phyloP scores from a whole-genome alignment of 2,797 vertebrate genomes.

The Percopsis omiscomaycus region DNA sequence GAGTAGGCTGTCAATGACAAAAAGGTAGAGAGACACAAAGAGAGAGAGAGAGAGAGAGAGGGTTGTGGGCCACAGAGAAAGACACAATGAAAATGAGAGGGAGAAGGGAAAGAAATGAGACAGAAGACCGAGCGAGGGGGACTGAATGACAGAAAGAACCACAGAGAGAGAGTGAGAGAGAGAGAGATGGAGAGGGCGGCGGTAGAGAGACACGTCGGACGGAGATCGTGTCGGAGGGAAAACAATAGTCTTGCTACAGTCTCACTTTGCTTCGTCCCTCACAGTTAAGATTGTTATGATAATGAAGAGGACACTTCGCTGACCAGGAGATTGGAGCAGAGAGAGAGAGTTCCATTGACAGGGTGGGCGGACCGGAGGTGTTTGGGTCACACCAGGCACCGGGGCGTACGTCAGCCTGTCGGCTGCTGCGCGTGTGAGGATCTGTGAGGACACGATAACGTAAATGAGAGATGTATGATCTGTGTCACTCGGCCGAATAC shows the following conservation, averaged over 20 bases:
- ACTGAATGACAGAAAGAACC: neutral
- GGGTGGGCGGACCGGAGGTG: constrained; percentile 22
- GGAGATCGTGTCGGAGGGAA: neutral
- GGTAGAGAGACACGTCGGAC: neutral
- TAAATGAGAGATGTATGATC: too few relatives aligned
- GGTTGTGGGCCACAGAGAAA: neutral
- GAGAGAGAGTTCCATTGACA: constrained; percentile 27
- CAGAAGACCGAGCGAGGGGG: neutral
- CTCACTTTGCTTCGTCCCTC: constrained; percentile 64
- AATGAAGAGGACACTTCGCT: constrained; percentile 64
- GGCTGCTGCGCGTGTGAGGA: constrained; percentile 13
- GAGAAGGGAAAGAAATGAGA: neutral
- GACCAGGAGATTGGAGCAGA: constrained; percentile 53
- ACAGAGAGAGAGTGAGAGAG: constrained; percentile 1
- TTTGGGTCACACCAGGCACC: constrained; percentile 11
- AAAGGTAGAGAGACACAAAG: constrained; percentile 40
- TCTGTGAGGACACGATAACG: too few relatives aligned
- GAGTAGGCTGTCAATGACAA: constrained; percentile 63
- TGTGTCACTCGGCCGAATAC: too few relatives aligned
- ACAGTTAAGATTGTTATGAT: constrained; percentile 71
- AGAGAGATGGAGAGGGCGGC: constrained; percentile 16
- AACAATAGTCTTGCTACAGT: constrained; percentile 67
- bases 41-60: constrained; percentile 11
- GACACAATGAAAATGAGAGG: neutral
- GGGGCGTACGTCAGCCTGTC: constrained; percentile 11